These are phyloP conservation scores for Steatocranus sp. DNA, from an alignment of 2,797 vertebrate species.

Conservation along the genomic window DNA sequence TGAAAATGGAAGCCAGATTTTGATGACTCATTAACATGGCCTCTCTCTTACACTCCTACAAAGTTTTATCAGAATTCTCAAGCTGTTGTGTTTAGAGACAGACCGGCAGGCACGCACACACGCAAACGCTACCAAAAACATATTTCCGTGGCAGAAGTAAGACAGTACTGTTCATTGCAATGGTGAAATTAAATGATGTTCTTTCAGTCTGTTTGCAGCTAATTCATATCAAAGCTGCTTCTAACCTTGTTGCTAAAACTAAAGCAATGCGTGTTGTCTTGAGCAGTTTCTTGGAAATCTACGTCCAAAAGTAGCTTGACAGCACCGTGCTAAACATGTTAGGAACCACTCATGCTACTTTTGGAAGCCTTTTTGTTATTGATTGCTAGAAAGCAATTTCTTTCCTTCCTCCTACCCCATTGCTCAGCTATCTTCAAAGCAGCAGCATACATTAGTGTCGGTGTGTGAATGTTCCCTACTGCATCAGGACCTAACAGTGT, in stretches of 20 bases:
- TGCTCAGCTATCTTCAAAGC: slow-evolving; percentile 41
- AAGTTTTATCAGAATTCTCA: background rate
- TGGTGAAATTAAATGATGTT: background rate
- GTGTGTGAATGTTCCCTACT: background rate
- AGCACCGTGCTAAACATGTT: background rate
- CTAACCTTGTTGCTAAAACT: background rate
- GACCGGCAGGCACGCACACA: accelerated
- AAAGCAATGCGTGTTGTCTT: background rate
- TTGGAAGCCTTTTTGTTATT: background rate
- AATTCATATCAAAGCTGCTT: background rate
- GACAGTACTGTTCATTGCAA: accelerated
- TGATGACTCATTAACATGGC: background rate
- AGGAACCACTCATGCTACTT: background rate
- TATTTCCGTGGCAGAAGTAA: accelerated
- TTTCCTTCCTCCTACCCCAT: background rate
- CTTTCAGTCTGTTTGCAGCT: background rate
- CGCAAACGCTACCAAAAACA: background rate
- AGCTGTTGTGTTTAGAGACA: background rate
- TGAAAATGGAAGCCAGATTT: background rate
- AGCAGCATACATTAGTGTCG: slow-evolving; percentile 17
- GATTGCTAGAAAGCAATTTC: background rate
- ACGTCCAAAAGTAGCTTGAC: background rate
- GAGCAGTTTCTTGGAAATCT: background rate
- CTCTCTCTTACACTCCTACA: background rate
- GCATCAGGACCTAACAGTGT: background rate